Evolutionary conservation across 35 echinoderm and acorn worm genomes (phyloP), one percentile per base, ranked within the genome.

Genomic region (Apostichopus japonicus): DNA sequence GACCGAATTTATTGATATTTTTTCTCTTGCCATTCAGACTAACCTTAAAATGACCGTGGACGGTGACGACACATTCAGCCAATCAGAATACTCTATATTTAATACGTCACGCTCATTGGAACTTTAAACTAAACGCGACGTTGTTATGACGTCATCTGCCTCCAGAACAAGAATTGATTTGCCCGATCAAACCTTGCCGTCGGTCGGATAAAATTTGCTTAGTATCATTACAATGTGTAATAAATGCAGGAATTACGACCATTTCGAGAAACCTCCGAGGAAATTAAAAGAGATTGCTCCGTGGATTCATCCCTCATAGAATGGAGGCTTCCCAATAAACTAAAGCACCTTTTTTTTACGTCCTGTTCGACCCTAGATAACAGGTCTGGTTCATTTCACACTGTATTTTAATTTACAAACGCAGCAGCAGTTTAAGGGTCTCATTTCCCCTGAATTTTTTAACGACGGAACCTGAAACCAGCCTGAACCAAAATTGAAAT

Each of bases 231-330:
- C 54, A 57, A 57, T 56, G 81, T 58, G 81, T 58, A 58, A 84
- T 84, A 58, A 57, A 84, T 56, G 81, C 14, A 23, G 4, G 81
- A 84, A 84, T 84, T 84, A 84, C 17, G 81, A 84, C 57, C 54
- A 84, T 58, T 57, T 84, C 71, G 81, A 10, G 21, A 59, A 84
- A 58, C 56, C 81, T 84, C 81, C 5, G 56, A 84, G 81, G 81
- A 84, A 84, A 84, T 84, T 84, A 84, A 84, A 84, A 84, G 54
- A 84, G 81, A 84, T 84, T 84, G 57, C 56, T 84, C 81, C 81
- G 55, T 24, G 56, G 53, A 23, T 57, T 57, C 17, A 57, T 84
- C 54, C 81, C 54, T 55, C 53, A 84, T 17, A 84, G 56, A 57
- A 57, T 57, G n/a, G 81, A 57, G 81, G 81, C 81, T 57, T 57